Evolutionary conservation across 2,888 invertebrate genomes (phyloP).

Genomic region (Norana najaformis): DNA sequence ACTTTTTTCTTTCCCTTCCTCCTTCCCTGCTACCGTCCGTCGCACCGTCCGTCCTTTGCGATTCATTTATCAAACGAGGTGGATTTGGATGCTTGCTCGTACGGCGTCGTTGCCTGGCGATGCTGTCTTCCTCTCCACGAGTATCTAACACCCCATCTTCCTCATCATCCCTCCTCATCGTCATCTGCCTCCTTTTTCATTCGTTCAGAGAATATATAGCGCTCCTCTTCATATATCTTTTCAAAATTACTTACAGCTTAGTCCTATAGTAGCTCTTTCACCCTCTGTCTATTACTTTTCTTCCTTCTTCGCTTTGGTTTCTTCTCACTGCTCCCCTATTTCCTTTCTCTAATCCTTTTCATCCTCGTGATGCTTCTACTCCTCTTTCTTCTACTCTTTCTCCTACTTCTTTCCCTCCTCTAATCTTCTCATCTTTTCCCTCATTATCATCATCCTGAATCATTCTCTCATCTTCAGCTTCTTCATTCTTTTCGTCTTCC

Average conservation of each 20-base stretch:
- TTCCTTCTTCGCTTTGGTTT: neutral
- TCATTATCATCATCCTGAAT: neutral
- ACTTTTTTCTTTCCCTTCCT: too few species aligned
- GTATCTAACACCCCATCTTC: neutral
- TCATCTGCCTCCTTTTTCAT: neutral
- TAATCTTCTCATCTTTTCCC: neutral
- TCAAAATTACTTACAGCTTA: neutral
- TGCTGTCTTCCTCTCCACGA: neutral
- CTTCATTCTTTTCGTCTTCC: neutral
- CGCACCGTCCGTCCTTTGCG: too few species aligned
- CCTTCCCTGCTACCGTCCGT: too few species aligned
- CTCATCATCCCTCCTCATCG: too few species aligned
- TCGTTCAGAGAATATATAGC: neutral
- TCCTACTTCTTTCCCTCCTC: neutral
- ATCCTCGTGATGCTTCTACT: neutral
- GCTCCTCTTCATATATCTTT: neutral
- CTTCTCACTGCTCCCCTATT: neutral
- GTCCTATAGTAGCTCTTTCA: neutral
- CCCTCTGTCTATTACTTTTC: neutral
- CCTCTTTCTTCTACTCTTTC: too few species aligned
- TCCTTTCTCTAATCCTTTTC: too few species aligned
- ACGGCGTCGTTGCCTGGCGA: neutral
- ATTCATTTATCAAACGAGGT: neutral
- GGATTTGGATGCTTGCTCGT: neutral
- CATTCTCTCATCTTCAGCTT: neutral